These are phyloP conservation scores for Heterotilapia buettikoferi DNA, from an alignment of 2,113 vertebrate species.

Conservation along the genomic window DNA sequence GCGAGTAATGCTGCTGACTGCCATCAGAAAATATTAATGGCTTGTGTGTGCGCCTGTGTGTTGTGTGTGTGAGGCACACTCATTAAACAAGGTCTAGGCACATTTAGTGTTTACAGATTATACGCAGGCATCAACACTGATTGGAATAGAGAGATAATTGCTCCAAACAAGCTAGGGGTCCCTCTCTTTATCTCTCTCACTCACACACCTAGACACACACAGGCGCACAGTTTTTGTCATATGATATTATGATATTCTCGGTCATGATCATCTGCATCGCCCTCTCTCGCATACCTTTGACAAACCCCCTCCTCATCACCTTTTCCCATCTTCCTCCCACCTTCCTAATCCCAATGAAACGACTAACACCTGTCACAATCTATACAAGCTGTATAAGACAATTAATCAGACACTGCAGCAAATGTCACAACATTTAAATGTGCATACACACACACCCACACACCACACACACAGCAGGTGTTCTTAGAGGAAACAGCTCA, in stretches of 20 bases:
- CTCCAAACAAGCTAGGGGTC: constrained; percentile 13
- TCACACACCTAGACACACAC: neutral
- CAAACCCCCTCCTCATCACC: neutral
- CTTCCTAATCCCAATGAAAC: constrained; percentile 26
- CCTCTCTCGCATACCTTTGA: neutral
- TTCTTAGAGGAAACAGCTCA: constrained; percentile 17
- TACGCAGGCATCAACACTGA: constrained; percentile 48
- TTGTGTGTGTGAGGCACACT: neutral
- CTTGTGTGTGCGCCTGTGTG: neutral
- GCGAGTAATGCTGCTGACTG: neutral
- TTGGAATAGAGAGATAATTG: constrained; percentile 54
- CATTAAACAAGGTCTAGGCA: constrained; percentile 34
- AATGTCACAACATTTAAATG: constrained; percentile 30
- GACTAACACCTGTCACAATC: constrained; percentile 47
- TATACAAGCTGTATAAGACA: constrained; percentile 14
- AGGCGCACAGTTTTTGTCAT: neutral
- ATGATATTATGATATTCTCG: neutral
- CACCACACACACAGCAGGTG: neutral
- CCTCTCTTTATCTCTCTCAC: neutral
- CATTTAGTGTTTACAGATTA: constrained; percentile 50
- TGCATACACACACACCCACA: neutral
- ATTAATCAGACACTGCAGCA: constrained; percentile 47
- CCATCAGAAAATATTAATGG: constrained; percentile 16
- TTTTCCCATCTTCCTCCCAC: constrained; percentile 19
- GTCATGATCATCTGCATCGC: constrained; percentile 1